These are phyloP conservation scores for Diarsia dahlii DNA, from an alignment of 2,888 invertebrate genomes.

Conservation along the genomic window DNA sequence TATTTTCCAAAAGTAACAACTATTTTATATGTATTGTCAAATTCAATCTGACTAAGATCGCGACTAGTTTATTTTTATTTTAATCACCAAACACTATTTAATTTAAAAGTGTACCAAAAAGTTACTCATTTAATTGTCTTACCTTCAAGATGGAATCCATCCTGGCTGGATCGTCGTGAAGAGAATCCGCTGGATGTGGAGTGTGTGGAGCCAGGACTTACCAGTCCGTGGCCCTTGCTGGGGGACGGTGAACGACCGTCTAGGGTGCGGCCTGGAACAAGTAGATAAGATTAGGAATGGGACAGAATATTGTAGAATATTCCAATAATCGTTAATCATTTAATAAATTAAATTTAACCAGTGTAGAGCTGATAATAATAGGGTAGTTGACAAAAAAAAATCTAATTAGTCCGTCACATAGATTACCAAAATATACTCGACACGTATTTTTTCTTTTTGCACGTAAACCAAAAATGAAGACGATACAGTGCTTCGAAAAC, in stretches of 20 bases:
- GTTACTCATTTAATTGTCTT: constrained; percentile 18
- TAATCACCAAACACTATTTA: not conserved
- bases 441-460: no score
- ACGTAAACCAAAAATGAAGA: no score
- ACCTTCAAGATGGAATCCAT: constrained; percentile 96
- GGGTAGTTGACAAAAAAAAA: no score
- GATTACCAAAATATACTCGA: no score
- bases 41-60: not conserved
- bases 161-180: constrained; percentile 97
- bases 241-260: constrained; percentile 96
- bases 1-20: not conserved
- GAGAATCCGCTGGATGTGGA: constrained; percentile 98
- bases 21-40: not conserved
- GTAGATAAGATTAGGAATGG: not conserved
- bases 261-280: constrained; percentile 90
- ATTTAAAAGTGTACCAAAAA: not conserved
- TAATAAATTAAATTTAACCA: no score
- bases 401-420: no score
- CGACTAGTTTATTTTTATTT: not conserved
- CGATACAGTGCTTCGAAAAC: no score
- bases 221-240: constrained; percentile 91
- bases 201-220: constrained; percentile 95
- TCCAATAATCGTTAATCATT: no score
- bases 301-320: no score
- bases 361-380: no score